Evolutionary conservation across 1,140 invertebrate genomes (phyloP), one percentile per base, ranked within the genome.

Genomic region (Adoxophyes honmai): DNA sequence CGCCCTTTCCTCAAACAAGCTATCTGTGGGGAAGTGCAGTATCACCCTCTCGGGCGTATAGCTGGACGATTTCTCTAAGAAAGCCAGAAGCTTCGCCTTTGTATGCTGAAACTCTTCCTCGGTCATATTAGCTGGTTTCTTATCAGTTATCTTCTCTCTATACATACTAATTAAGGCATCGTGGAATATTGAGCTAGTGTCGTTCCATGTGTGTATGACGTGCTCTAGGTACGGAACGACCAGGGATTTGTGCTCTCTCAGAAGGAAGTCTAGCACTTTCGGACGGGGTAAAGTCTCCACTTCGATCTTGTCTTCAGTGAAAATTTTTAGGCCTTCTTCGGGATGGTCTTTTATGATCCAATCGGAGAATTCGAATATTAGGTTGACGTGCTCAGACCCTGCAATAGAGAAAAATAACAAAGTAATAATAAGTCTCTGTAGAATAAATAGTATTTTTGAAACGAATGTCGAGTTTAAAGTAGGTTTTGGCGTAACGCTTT

Each of bases 161-260:
- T 97, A 97, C 78, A 96, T 94, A 78, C 95, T 94, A 1, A 98
- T 93, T 11, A 99, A 88, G 9, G 95, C 94, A 82, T 99, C 98
- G 76, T 99, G 98, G 66, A 98, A 96, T 10, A 95, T 75, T 0
- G 95, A 90, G 78, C 94, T 96, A 0, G 91, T 93, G 65, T 99
- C 98, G 55, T 94, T 92, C 96, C 97, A 99, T 6, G 93, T 91
- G 62, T 95, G 91, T 15, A 99, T 96, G 0, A 99, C 92, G 81
- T 99, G 97, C 81, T 99, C 97, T 86, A 99, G 87, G 85, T 99
- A 99, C 0, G 95, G 94, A 76, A 98, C 96, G 0, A 97, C 95
- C 15, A 98, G 85, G 48, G 91, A 77, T 61, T 95, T 94, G 63
- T 97, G 95, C 60, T 93, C 95, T 70, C 94, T 93, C 1, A 96